Conservation (phyloP, 2,797 vertebrate genomes). For the Schizopygopsis malacanthus region DNA sequence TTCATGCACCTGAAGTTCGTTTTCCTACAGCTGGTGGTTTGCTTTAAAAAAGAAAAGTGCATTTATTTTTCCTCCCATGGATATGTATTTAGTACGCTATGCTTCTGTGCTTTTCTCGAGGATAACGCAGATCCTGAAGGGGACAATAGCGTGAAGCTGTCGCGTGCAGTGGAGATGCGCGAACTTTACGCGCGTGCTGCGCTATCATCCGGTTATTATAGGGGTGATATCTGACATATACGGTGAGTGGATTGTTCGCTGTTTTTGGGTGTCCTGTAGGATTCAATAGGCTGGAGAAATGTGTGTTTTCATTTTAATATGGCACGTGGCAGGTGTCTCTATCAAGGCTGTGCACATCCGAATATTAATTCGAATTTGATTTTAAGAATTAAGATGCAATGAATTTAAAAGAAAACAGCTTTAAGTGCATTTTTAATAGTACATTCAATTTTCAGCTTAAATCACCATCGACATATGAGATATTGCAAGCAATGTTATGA, state of each 20-base stretch:
- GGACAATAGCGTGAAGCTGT: constrained; percentile 1
- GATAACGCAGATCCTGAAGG: not conserved
- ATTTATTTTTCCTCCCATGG: not conserved
- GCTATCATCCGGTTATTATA: not conserved
- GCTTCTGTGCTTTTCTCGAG: not conserved
- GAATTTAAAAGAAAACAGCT: not conserved
- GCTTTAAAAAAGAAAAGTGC: not conserved
- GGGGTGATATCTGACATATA: not conserved
- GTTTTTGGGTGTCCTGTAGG: no score
- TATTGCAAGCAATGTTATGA: not conserved
- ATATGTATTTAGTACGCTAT: not conserved
- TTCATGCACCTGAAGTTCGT: constrained; percentile 18
- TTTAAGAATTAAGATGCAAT: not conserved
- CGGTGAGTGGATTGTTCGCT: constrained; percentile 11
- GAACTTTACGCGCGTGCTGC: constrained; percentile 18
- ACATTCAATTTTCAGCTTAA: not conserved
- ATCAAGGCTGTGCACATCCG: not conserved
- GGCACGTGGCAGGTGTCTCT: not conserved
- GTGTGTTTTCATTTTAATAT: not conserved
- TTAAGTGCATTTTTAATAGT: not conserved
- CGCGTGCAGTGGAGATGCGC: not conserved
- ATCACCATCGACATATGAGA: not conserved
- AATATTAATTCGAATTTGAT: not conserved
- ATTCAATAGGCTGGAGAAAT: not conserved
- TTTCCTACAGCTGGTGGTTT: not conserved